Conservation (phyloP, 1,140 invertebrate genomes). For the Eriosoma lanigerum region DNA sequence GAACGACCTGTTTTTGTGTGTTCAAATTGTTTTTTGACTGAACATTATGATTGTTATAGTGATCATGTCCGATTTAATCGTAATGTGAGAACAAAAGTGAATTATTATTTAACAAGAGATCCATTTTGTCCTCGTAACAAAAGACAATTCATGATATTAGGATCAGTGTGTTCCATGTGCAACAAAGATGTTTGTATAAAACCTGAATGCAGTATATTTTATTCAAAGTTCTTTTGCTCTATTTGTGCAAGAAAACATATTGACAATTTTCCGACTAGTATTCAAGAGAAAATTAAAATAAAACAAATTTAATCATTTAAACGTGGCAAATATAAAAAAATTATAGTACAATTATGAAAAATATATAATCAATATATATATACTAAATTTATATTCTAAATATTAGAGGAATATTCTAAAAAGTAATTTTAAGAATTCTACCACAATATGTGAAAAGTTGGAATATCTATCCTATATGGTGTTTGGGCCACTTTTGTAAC, state of each 20-base stretch:
- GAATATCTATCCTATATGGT: too few species aligned
- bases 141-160: slow-evolving; percentile 47
- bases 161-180: slow-evolving; percentile 44
- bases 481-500: too few species aligned
- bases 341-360: too few species aligned
- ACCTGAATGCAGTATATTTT: slow-evolving; percentile 51
- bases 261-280: slow-evolving; percentile 18
- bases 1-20: slow-evolving; percentile 41
- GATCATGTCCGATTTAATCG: slow-evolving; percentile 30
- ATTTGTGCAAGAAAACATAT: slow-evolving; percentile 42
- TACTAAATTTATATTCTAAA: too few species aligned
- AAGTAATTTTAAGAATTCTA: too few species aligned
- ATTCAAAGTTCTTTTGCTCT: slow-evolving; percentile 46
- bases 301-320: slow-evolving; percentile 2
- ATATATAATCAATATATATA: too few species aligned
- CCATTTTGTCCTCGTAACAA: slow-evolving; percentile 45
- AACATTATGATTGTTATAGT: slow-evolving; percentile 48
- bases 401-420: too few species aligned
- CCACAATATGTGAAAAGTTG: too few species aligned
- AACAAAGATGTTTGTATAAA: slow-evolving; percentile 45
- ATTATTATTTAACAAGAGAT: slow-evolving; percentile 49
- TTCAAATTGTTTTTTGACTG: slow-evolving; percentile 33
- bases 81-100: slow-evolving; percentile 29
- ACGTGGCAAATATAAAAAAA: too few species aligned
- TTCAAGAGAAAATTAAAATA: slow-evolving; percentile 47